A percentile compares a stretch with the other conserved stretches of the same genome.
phyloP scores from a whole-genome alignment of 2,797 vertebrate genomes.

The Smutsia gigantea region DNA sequence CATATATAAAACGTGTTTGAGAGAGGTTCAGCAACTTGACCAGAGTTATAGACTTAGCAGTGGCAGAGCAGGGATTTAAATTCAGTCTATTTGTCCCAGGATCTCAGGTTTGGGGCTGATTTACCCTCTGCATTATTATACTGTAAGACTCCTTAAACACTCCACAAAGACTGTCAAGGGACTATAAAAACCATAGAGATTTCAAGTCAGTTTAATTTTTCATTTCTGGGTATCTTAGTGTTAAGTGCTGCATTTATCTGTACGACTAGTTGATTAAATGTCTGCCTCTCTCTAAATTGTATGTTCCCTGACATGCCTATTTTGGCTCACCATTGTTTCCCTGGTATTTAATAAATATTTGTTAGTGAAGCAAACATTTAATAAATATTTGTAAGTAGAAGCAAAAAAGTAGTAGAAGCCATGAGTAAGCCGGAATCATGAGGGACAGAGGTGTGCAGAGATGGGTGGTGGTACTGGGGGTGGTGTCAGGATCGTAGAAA shows the following conservation, averaged over 20 bases:
- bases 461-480: background rate
- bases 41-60: background rate
- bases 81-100: background rate
- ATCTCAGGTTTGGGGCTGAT: background rate
- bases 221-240: background rate
- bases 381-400: constrained; percentile 28
- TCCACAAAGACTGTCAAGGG: background rate
- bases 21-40: constrained; percentile 3
- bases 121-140: background rate
- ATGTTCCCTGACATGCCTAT: background rate
- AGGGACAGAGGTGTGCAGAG: background rate
- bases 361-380: background rate
- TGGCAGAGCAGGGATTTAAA: background rate
- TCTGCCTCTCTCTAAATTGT: background rate
- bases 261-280: background rate
- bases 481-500: background rate
- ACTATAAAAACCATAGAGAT: background rate
- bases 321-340: background rate
- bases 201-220: constrained; percentile 25
- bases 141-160: background rate
- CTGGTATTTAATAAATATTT: background rate
- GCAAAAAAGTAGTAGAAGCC: background rate
- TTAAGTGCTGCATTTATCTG: constrained; percentile 18
- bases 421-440: background rate
- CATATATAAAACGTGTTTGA: background rate